Evolutionary conservation across 53 echinoderm and acorn worm genomes (phyloP).

Genomic region (Luidia sarsii): DNA sequence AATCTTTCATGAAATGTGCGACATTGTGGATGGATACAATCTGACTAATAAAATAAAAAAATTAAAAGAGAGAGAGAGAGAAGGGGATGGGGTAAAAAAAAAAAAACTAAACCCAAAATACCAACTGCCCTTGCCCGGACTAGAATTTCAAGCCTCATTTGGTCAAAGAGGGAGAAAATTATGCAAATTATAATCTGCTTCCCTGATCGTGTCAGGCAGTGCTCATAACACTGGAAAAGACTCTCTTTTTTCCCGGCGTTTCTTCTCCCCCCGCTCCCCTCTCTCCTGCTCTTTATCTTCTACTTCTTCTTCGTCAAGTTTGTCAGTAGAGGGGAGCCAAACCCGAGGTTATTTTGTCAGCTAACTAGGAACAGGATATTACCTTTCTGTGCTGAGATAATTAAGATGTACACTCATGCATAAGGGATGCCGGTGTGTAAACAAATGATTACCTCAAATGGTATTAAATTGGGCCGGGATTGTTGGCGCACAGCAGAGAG

Average conservation of each 20-base stretch:
- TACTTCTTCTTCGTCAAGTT: too few species aligned
- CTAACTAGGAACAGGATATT: conserved; percentile 48
- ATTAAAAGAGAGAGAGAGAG: too few species aligned
- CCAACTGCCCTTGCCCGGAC: too few species aligned
- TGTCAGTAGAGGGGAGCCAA: conserved; percentile 1
- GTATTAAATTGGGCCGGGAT: conserved; percentile 25
- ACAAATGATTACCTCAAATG: conserved; percentile 11
- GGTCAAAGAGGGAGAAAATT: conserved; percentile 45
- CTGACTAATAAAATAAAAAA: too few species aligned
- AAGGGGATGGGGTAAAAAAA: too few species aligned
- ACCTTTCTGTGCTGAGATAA: conserved; percentile 33
- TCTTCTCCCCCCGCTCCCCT: too few species aligned
- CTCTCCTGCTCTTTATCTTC: too few species aligned
- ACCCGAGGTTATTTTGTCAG: conserved; percentile 52
- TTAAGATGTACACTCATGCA: conserved; percentile 48
- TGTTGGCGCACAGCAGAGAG: too few species aligned
- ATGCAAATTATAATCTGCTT: conserved; percentile 40
- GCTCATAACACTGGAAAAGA: not conserved
- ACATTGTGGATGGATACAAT: too few species aligned
- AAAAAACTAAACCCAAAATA: too few species aligned
- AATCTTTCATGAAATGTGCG: too few species aligned
- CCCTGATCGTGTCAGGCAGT: conserved; percentile 26
- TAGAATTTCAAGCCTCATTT: conserved; percentile 45
- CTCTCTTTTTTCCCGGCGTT: not conserved
- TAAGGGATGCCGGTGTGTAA: conserved; percentile 23